Base-by-base conservation (phyloP, 2,113 vertebrate genomes). In the Orientallactaga bullata region DNA sequence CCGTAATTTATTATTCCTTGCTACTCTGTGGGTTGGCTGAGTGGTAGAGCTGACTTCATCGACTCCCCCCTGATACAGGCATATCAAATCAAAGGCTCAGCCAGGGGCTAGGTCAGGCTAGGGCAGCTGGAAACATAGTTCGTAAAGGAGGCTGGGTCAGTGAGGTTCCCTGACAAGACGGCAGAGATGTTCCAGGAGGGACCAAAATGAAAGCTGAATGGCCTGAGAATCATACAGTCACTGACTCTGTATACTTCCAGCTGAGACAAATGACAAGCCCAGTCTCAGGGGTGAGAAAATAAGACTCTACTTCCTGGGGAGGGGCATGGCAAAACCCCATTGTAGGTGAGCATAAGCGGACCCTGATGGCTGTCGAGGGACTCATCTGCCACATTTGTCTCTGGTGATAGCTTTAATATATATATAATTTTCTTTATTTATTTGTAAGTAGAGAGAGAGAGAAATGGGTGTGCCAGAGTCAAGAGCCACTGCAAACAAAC, bases 21-120 rank as follows among this genome's bases (percentile, higher is more conserved):
- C 12, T 9, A 17, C 7, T 21, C 69, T 1, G 18, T n/a, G 32
- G 63, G n/a, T 3, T 47, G 72, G 39, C 24, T 24, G 26, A 2
- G n/a, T 23, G 42, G 69, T 7, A 28, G 7, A 39, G 24, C 39
- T 21, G 58, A 90, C 47, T 84, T 77, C n/a, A 35, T 12, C 3
- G 32, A 74, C 1, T 23, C 47, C 83, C 83, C 42, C 28, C 61
- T 55, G 72, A 37, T 7, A 42, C 4, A 9, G 58, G 7, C 0
- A 0, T 12, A 61, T 0, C 2, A 20, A 74, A 7, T 12, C 3
- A 4, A n/a, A 37, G 37, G 37, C 63, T 15, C 51, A 32, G 35
- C 7, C 39, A 39, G 15, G 26, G 0, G 4, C 35, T 20, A 11
- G 20, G 32, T 73, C 11, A 17, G n/a, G n/a, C n/a, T n/a, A n/a